Evolutionary conservation across 2,888 invertebrate genomes (phyloP).

Genomic region (Allacma fusca): DNA sequence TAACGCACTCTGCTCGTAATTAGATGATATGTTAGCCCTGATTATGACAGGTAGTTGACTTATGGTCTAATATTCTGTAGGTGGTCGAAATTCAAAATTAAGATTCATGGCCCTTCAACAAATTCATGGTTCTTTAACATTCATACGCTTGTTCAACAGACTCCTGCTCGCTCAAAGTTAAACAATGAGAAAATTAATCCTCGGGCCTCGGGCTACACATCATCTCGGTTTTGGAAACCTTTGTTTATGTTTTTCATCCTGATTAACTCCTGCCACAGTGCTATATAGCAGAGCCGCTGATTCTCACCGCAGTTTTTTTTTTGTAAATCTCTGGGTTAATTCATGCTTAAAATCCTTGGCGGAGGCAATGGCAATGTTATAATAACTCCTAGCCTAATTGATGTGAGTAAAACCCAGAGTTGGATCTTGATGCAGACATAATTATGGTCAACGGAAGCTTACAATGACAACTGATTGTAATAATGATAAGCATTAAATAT

Average conservation of each 20-base stretch:
- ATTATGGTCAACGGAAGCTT: slow-evolving; percentile 16
- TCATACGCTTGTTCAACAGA: too few relatives aligned
- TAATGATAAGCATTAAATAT: slow-evolving; percentile 12
- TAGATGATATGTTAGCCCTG: slow-evolving; percentile 1
- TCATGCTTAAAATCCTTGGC: too few relatives aligned
- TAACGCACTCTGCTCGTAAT: background rate
- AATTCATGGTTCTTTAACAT: background rate
- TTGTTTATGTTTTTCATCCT: too few relatives aligned
- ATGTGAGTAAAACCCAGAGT: background rate
- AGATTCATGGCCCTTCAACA: slow-evolving; percentile 6
- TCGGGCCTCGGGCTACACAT: background rate
- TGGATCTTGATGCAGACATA: background rate
- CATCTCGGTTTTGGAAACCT: too few relatives aligned
- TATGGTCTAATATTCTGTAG: background rate
- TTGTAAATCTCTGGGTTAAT: too few relatives aligned
- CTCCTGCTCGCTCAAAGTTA: too few relatives aligned
- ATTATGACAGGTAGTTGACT: background rate
- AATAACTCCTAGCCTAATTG: background rate
- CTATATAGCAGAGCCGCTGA: too few relatives aligned
- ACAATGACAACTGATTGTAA: slow-evolving; percentile 7
- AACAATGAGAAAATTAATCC: background rate
- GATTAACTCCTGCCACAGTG: too few relatives aligned
- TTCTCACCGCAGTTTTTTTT: too few relatives aligned
- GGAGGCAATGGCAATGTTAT: background rate
- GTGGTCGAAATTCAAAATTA: slow-evolving; percentile 15